Evolutionary conservation across 1,140 invertebrate species (phyloP).

Genomic region (Drosophila pseudoobscura): DNA sequence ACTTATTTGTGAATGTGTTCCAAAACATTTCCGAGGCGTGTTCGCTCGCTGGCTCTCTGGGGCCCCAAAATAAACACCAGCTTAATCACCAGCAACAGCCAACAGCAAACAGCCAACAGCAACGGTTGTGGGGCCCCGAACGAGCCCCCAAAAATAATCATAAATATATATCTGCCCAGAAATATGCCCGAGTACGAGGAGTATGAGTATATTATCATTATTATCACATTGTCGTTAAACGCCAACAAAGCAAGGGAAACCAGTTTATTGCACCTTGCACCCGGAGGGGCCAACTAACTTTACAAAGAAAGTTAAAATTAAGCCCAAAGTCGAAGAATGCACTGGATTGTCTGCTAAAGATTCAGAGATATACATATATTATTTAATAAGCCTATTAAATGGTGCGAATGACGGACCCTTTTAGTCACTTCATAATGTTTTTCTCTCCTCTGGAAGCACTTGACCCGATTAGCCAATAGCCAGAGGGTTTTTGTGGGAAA

Average conservation of each 20-base stretch:
- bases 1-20: slow-evolving; percentile 50
- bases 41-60: slow-evolving; percentile 16
- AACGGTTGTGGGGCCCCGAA: slow-evolving; percentile 21
- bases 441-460: slow-evolving; percentile 40
- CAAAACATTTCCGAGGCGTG: slow-evolving; percentile 67
- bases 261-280: slow-evolving; percentile 45
- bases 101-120: not conserved
- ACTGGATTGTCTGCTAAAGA: slow-evolving; percentile 31
- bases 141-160: slow-evolving; percentile 71
- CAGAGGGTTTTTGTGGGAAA: slow-evolving; percentile 31
- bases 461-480: slow-evolving; percentile 66
- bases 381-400: slow-evolving; percentile 39
- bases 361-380: slow-evolving; percentile 18
- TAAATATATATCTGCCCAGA: slow-evolving; percentile 46
- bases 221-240: slow-evolving; percentile 63
- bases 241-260: slow-evolving; percentile 53
- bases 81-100: slow-evolving; percentile 58
- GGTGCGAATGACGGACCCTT: slow-evolving; percentile 57
- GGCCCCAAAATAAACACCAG: slow-evolving; percentile 54
- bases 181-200: slow-evolving; percentile 10
- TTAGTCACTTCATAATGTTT: slow-evolving; percentile 55
- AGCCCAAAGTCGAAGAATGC: slow-evolving; percentile 35
- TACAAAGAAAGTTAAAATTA: slow-evolving; percentile 79
- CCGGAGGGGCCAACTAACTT: slow-evolving; percentile 25
- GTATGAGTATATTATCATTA: slow-evolving; percentile 52